Base-by-base conservation (phyloP, 2,888 invertebrate genomes). In the Dynastes tityus region DNA sequence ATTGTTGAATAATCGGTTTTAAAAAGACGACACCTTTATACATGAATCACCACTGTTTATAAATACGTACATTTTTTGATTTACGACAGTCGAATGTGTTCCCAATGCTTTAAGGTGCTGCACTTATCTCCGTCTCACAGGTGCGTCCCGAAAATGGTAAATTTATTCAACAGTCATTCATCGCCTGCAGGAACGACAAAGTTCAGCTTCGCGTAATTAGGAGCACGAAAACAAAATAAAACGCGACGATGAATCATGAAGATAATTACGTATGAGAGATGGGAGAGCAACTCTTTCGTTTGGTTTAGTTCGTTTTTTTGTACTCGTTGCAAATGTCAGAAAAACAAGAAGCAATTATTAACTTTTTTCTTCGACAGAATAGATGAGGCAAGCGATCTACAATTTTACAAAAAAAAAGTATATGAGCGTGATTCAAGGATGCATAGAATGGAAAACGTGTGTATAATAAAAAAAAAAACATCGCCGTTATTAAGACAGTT, bases 141-240 rank as follows among this genome's bases (percentile, higher is more conserved):
- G 65, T 67, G 65, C 40, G 45, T 67, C 22, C 65, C 45, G 45
- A 67, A 67, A 67, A 40, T 22, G 40, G 37, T 45, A 67, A 67
- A 67, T 67, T 45, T 67, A 67, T 67, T 67, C 65, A 67, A 22
- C 22, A 32, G 9, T 63, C n/a, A 63, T 29, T 29, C 29, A 63
- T 45, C 65, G 65, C 40, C 65, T 37, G 16, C 65, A 67, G 22
- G 65, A 45, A 45, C 45, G 40, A 3, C 22, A 67, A 67, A 67
- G 65, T 67, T 67, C 65, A 67, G 45, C 45, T 45, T 16, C 63
- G 9, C 22, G 37, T 63, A 55, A 37, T 63, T 29, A 63, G 40
- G 37, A 22, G 8, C 45, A 45, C 37, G 16, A 40, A 67, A 67
- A 45, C 9, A 67, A 45, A 67, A 45, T 45, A 45, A 67, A 55